A percentile compares a stretch with the other conserved stretches of the same genome.
Evolutionary conservation across 2,888 invertebrate species (phyloP).

Genomic region (Aspidiotus destructor): DNA sequence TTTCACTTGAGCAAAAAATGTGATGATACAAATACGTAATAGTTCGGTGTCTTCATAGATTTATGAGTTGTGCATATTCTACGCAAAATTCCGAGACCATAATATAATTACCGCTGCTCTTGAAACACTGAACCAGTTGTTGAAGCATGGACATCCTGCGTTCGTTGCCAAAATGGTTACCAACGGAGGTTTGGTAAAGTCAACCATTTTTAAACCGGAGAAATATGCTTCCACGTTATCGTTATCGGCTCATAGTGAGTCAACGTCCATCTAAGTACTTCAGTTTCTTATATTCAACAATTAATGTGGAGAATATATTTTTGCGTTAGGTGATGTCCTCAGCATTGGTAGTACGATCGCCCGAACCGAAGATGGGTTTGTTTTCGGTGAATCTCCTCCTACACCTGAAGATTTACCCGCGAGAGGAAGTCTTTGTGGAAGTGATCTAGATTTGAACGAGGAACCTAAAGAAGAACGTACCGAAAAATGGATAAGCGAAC

Average conservation of each 20-base stretch:
- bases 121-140: conserved; percentile 56
- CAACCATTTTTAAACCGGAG: neutral
- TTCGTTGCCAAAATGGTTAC: conserved; percentile 14
- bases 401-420: neutral
- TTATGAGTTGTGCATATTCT: conserved; percentile 65
- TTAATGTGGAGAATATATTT: neutral
- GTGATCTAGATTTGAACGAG: conserved; percentile 13
- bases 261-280: neutral
- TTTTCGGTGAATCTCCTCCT: neutral
- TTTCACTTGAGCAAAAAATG: neutral
- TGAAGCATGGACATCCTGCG: neutral
- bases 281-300: neutral
- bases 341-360: conserved; percentile 23
- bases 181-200: conserved; percentile 8
- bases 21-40: neutral
- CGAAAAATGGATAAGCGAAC: conserved; percentile 19
- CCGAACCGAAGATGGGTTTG: conserved; percentile 16
- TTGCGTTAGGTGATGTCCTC: conserved; percentile 14
- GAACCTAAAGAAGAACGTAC: conserved; percentile 16
- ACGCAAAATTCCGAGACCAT: conserved; percentile 62
- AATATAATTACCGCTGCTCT: conserved; percentile 79
- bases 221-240: conserved; percentile 20
- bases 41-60: conserved; percentile 49
- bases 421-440: neutral
- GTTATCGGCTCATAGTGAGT: conserved; percentile 19